Evolutionary conservation across 1,140 invertebrate species (phyloP).

Genomic region (Macrocentrus cingulum): DNA sequence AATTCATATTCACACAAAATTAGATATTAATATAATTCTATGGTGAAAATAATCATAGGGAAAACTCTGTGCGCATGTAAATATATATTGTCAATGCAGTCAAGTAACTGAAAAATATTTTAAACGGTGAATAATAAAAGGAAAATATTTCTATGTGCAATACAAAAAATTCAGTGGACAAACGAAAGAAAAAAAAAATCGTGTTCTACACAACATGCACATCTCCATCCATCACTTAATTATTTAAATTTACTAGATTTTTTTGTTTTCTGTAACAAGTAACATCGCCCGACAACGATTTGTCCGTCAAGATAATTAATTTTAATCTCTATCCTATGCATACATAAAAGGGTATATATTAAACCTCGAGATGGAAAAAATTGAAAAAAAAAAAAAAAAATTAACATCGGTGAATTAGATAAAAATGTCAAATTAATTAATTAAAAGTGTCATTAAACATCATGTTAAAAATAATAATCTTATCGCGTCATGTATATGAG

Average conservation of each 20-base stretch:
- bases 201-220: constrained; percentile 15
- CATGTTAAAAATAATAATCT: too few relatives aligned
- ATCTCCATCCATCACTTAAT: constrained; percentile 2
- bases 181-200: neutral
- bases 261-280: constrained; percentile 13
- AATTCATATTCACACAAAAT: too few relatives aligned
- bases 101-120: neutral
- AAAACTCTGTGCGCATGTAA: neutral
- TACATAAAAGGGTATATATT: constrained; percentile 8
- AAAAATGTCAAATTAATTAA: too few relatives aligned
- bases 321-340: neutral
- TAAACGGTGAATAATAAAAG: neutral
- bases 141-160: too few relatives aligned
- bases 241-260: constrained; percentile 5
- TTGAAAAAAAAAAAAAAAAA: neutral
- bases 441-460: too few relatives aligned
- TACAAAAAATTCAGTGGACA: neutral
- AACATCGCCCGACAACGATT: constrained; percentile 16
- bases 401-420: neutral
- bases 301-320: neutral
- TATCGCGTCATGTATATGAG: too few relatives aligned
- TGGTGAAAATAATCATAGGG: neutral
- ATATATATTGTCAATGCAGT: neutral
- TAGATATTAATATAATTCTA: too few relatives aligned
- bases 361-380: neutral